Evolutionary conservation across 2,888 invertebrate genomes (phyloP).

Genomic region (Diadegma fenestrale): DNA sequence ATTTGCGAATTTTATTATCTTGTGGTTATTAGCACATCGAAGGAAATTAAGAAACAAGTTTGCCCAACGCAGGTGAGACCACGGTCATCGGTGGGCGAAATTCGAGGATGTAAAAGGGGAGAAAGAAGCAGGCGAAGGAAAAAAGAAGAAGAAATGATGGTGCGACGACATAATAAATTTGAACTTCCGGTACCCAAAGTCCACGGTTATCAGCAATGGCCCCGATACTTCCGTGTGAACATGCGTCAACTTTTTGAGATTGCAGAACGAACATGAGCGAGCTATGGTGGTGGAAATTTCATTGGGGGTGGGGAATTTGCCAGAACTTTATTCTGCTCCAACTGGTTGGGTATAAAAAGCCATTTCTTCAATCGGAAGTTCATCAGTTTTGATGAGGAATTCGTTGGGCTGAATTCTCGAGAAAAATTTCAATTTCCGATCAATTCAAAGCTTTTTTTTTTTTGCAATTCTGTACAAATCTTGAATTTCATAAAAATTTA

Average conservation of each 20-base stretch:
- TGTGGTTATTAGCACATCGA: neutral
- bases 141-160: slow-evolving; percentile 34
- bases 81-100: slow-evolving; percentile 25
- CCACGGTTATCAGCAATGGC: slow-evolving; percentile 79
- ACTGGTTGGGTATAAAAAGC: slow-evolving; percentile 67
- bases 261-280: slow-evolving; percentile 45
- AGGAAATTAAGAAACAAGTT: neutral
- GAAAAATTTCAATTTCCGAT: neutral
- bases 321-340: slow-evolving; percentile 21
- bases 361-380: slow-evolving; percentile 60
- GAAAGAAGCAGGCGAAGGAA: slow-evolving; percentile 20
- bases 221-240: slow-evolving; percentile 77
- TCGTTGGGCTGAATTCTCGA: slow-evolving; percentile 26
- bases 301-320: slow-evolving; percentile 60
- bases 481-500: neutral
- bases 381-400: slow-evolving; percentile 65
- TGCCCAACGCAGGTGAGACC: neutral
- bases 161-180: slow-evolving; percentile 65
- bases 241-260: slow-evolving; percentile 59
- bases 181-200: slow-evolving; percentile 77
- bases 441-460: neutral
- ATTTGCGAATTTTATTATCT: neutral
- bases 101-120: slow-evolving; percentile 22
- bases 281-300: slow-evolving; percentile 33
- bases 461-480: neutral